Conservation (phyloP, 2,113 vertebrate species). For the Hippopotamus amphibius region DNA sequence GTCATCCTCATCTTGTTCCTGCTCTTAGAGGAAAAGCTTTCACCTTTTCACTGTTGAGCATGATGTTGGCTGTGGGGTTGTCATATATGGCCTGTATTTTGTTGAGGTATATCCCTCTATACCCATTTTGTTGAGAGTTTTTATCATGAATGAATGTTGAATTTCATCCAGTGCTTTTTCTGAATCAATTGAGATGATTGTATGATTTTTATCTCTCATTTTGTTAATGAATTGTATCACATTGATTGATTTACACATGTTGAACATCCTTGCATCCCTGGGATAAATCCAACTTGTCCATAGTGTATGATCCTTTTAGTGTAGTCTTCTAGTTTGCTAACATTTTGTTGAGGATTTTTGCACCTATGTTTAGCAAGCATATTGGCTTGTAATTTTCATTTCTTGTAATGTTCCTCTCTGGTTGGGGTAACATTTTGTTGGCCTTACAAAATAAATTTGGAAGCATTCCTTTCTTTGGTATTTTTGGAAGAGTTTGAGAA, state of each 20-base stretch:
- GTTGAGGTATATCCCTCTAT: neutral
- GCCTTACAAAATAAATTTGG: neutral
- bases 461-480: neutral
- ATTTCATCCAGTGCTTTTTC: neutral
- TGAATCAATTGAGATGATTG: neutral
- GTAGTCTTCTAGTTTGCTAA: neutral
- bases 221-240: neutral
- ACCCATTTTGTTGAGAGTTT: neutral
- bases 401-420: neutral
- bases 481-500: neutral
- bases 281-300: neutral
- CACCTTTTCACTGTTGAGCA: neutral
- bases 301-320: neutral
- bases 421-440: neutral
- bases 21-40: neutral
- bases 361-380: neutral
- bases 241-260: neutral
- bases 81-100: neutral
- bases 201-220: neutral
- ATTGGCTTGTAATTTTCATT: neutral
- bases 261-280: neutral
- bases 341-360: neutral
- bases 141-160: neutral
- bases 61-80: neutral
- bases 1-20: neutral